Evolutionary conservation across 2,888 invertebrate genomes (phyloP).

Genomic region (Caenorhabditis wallacei): DNA sequence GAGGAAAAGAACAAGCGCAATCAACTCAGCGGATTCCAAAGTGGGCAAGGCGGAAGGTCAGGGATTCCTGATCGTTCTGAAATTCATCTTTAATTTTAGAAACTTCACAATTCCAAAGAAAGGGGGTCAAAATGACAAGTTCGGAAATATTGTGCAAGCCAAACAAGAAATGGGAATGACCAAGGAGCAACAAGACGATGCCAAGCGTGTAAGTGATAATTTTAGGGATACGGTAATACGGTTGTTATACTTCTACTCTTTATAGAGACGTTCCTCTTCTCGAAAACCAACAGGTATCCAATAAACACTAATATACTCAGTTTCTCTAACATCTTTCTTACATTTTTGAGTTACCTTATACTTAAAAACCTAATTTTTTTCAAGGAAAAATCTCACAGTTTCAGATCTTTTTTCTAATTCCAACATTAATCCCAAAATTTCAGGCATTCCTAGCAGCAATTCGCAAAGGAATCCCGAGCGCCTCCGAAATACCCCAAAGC

Average conservation of each 20-base stretch:
- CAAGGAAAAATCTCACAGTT: too few relatives aligned
- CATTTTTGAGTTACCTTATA: background rate
- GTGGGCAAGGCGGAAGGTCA: slow-evolving; percentile 62
- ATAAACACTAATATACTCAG: background rate
- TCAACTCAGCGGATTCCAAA: slow-evolving; percentile 65
- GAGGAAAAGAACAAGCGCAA: slow-evolving; percentile 78
- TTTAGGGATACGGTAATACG: too few relatives aligned
- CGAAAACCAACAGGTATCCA: slow-evolving; percentile 50
- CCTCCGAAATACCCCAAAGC: slow-evolving; percentile 66
- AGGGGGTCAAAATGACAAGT: slow-evolving; percentile 79
- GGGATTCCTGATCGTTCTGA: background rate
- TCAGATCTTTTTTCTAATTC: background rate
- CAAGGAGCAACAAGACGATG: slow-evolving; percentile 99
- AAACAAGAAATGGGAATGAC: slow-evolving; percentile 98
- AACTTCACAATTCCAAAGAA: slow-evolving; percentile 80
- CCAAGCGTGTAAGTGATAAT: slow-evolving; percentile 86
- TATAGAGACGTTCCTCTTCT: slow-evolving; percentile 51
- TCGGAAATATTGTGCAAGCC: slow-evolving; percentile 90
- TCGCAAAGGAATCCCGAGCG: slow-evolving; percentile 68
- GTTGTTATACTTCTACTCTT: slow-evolving; percentile 3
- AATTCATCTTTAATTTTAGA: slow-evolving; percentile 42
- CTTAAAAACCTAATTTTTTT: too few relatives aligned
- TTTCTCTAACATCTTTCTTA: background rate
- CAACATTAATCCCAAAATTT: background rate
- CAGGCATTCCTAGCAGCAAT: slow-evolving; percentile 70